phyloP scores from a whole-genome alignment of 2,888 invertebrate species.

The Trichogramma evanescens region DNA sequence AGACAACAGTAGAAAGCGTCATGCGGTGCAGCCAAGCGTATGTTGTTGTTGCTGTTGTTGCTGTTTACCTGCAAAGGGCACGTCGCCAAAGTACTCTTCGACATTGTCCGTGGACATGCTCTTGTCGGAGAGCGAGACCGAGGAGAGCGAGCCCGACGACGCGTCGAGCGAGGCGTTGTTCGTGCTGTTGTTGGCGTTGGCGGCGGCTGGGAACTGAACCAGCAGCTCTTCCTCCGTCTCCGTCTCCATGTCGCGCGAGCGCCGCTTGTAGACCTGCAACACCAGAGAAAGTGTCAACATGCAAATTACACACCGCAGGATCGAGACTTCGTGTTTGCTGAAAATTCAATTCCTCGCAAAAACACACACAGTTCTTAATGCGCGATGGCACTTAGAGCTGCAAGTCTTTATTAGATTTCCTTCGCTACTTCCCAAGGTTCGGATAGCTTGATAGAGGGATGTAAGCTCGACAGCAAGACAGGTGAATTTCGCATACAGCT shows the following conservation, averaged over 20 bases:
- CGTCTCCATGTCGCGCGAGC: conserved; percentile 79
- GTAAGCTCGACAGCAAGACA: too few relatives aligned
- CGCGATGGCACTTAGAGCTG: too few relatives aligned
- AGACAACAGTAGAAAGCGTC: conserved; percentile 43
- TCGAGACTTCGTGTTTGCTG: too few relatives aligned
- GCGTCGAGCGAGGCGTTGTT: conserved; percentile 46
- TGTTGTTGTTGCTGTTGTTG: conserved; percentile 39
- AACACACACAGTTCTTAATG: too few relatives aligned
- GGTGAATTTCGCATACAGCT: too few relatives aligned
- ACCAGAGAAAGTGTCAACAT: neutral
- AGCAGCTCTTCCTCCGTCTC: conserved; percentile 61
- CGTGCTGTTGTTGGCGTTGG: too few relatives aligned
- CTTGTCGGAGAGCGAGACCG: conserved; percentile 64
- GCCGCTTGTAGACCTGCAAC: conserved; percentile 72
- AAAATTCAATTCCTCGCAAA: too few relatives aligned
- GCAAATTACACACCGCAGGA: too few relatives aligned
- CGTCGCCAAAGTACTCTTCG: conserved; percentile 78
- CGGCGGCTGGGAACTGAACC: conserved; percentile 49
- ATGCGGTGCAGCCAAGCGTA: conserved; percentile 49
- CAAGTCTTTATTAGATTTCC: too few relatives aligned
- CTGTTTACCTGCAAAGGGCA: conserved; percentile 76
- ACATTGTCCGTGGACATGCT: conserved; percentile 78
- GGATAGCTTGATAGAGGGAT: too few relatives aligned
- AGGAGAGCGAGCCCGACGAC: conserved; percentile 69
- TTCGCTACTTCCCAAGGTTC: too few relatives aligned